Evolutionary conservation across 2,797 vertebrate species (phyloP).

Genomic region (Alcedo atthis): DNA sequence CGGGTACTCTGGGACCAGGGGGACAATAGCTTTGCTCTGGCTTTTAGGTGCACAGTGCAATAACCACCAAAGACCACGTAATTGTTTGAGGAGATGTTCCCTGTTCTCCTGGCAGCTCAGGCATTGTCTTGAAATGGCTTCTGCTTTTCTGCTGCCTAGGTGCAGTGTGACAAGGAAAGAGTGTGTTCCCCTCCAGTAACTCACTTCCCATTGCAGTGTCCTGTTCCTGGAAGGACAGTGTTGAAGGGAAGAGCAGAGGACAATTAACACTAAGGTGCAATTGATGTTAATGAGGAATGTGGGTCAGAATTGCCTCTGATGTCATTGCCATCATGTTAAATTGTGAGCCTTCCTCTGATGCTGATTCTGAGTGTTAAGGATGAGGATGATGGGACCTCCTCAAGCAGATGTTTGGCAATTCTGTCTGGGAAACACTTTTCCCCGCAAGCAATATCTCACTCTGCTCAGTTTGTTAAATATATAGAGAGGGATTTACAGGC

Average conservation of each 20-base stretch:
- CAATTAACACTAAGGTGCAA: neutral
- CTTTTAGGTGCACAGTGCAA: neutral
- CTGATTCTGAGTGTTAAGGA: neutral
- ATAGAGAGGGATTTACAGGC: neutral
- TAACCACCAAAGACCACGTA: fast-evolving
- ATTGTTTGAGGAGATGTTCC: neutral
- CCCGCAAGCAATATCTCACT: neutral
- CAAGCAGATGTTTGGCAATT: conserved; percentile 20
- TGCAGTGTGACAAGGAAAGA: neutral
- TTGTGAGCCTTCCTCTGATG: fast-evolving
- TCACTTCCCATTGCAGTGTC: neutral
- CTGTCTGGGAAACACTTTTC: neutral
- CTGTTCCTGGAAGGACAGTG: neutral
- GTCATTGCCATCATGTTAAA: neutral
- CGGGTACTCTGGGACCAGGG: fast-evolving
- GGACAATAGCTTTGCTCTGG: neutral
- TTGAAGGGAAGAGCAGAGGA: neutral
- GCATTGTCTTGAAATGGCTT: neutral
- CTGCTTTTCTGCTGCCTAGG: neutral
- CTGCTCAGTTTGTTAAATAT: neutral
- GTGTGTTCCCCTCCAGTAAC: neutral
- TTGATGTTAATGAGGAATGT: neutral
- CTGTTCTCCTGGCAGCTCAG: neutral
- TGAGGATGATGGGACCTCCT: neutral
- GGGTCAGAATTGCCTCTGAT: neutral